These are phyloP conservation scores for Meloe dianella DNA, from an alignment of 2,888 invertebrate species.

Conservation along the genomic window DNA sequence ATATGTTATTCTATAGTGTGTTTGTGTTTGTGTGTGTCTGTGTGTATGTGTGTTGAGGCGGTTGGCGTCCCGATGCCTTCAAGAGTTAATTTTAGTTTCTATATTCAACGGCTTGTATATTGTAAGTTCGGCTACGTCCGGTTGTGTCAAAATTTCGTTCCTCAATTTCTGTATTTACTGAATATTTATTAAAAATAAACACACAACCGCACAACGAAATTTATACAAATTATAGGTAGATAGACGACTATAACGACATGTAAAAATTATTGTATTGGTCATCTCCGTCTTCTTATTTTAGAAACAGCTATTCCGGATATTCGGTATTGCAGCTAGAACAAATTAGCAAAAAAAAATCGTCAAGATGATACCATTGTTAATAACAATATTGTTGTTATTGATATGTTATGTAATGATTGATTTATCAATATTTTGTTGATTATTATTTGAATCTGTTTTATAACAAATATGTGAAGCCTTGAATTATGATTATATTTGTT, in stretches of 20 bases:
- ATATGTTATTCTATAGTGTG: conserved; percentile 15
- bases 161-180: conserved; percentile 46
- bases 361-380: too few species aligned
- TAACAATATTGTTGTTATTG: background rate
- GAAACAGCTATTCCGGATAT: background rate
- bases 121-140: conserved; percentile 54
- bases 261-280: background rate
- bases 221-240: background rate
- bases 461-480: background rate
- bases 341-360: too few species aligned
- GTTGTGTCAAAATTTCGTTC: conserved; percentile 52
- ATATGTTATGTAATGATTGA: background rate
- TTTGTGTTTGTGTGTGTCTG: background rate
- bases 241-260: background rate
- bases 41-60: conserved; percentile 24
- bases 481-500: background rate
- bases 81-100: conserved; percentile 55
- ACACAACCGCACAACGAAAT: conserved; percentile 12
- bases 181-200: conserved; percentile 40
- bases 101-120: conserved; percentile 24
- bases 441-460: background rate
- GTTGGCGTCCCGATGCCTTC: conserved; percentile 44
- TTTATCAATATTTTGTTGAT: conserved; percentile 5
- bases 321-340: too few species aligned
- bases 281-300: background rate